Percentiles rank a stretch among this genome's conserved stretches.
Evolutionary conservation across 2,888 invertebrate species (phyloP).

Genomic region (Hypercompe scribonia): DNA sequence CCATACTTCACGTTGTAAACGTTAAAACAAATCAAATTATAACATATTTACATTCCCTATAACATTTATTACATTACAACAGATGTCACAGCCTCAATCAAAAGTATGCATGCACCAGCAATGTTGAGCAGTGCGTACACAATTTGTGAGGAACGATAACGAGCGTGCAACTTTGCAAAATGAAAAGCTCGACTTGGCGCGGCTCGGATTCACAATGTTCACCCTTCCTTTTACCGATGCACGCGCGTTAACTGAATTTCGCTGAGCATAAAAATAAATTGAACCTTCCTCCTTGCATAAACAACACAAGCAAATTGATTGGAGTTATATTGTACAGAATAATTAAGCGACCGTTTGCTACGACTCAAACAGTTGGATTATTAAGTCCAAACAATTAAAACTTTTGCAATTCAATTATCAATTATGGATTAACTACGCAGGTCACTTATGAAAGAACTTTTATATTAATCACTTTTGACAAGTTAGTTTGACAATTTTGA

Average conservation of each 20-base stretch:
- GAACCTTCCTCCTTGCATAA: constrained; percentile 51
- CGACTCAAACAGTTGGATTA: constrained; percentile 62
- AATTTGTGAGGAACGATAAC: constrained; percentile 36
- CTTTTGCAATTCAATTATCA: constrained; percentile 70
- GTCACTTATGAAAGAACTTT: constrained; percentile 66
- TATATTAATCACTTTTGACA: constrained; percentile 61
- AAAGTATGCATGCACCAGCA: constrained; percentile 11
- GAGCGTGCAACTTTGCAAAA: constrained; percentile 43
- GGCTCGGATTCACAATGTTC: constrained; percentile 21
- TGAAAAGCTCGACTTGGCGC: constrained; percentile 26
- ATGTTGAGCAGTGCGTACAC: constrained; percentile 24
- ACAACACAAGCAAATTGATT: constrained; percentile 57
- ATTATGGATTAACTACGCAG: constrained; percentile 68
- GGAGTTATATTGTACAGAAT: constrained; percentile 67
- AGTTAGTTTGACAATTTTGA: not conserved
- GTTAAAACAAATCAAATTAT: not conserved
- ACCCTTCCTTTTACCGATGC: constrained; percentile 31
- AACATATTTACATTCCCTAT: not conserved
- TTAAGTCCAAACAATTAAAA: constrained; percentile 74
- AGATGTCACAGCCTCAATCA: constrained; percentile 21
- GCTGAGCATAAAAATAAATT: constrained; percentile 52
- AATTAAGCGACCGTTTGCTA: constrained; percentile 65
- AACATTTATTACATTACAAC: not conserved
- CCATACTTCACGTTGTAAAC: not conserved
- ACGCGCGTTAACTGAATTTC: constrained; percentile 43